Percentiles rank a stretch among this genome's conserved stretches.
phyloP scores from a whole-genome alignment of 2,113 vertebrate genomes.

The Lepus americanus region DNA sequence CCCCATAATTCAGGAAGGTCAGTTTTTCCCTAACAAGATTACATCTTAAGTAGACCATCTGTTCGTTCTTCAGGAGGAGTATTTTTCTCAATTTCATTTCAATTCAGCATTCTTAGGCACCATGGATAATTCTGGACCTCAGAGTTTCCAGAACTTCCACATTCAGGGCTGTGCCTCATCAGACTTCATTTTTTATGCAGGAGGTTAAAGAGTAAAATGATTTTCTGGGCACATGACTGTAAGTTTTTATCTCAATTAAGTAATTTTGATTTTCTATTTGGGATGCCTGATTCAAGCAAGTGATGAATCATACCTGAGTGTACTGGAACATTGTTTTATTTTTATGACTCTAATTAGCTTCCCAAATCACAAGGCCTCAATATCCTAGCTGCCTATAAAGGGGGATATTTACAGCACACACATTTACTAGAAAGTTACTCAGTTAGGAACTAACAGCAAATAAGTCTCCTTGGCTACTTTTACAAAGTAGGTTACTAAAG shows the following conservation, averaged over 20 bases:
- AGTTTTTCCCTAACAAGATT: neutral
- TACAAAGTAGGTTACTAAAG: neutral
- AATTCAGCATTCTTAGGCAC: slow-evolving; percentile 25
- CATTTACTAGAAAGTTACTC: slow-evolving; percentile 10
- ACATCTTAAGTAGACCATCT: neutral
- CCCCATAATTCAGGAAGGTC: neutral
- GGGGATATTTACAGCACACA: slow-evolving; percentile 32
- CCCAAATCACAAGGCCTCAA: neutral
- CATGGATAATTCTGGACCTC: neutral
- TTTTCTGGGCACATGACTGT: neutral
- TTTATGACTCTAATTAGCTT: slow-evolving; percentile 29
- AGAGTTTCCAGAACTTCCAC: slow-evolving; percentile 34
- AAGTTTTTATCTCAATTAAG: slow-evolving; percentile 46
- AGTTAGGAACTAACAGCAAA: neutral
- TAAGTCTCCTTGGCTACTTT: neutral
- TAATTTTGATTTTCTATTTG: slow-evolving; percentile 51
- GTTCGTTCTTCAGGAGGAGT: neutral
- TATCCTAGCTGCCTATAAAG: neutral
- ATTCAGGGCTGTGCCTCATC: neutral
- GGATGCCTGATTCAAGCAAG: neutral
- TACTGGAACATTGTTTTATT: slow-evolving; percentile 17
- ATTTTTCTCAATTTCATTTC: slow-evolving; percentile 16
- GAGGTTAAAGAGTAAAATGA: slow-evolving; percentile 8
- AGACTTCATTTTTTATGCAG: neutral
- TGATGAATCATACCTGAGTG: slow-evolving; percentile 19